Evolutionary conservation across 2,797 vertebrate species (phyloP).

Genomic region (Chelmon rostratus): DNA sequence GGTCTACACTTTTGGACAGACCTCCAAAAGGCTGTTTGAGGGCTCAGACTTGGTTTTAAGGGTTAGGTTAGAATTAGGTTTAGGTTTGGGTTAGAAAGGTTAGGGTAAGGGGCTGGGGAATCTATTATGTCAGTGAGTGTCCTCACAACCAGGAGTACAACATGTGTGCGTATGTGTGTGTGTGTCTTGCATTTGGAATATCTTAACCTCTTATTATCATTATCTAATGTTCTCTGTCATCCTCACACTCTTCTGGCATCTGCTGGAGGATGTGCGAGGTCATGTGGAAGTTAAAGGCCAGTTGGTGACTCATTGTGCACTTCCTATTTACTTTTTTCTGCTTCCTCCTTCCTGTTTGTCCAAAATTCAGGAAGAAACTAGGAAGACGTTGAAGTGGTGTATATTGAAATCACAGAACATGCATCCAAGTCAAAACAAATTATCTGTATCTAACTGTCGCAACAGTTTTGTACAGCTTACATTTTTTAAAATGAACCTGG

Average conservation of each 20-base stretch:
- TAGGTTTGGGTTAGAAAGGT: too few relatives aligned
- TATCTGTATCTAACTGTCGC: not conserved
- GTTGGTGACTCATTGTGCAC: conserved; percentile 30
- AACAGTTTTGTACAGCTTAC: not conserved
- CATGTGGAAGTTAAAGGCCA: conserved; percentile 20
- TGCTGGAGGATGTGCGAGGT: conserved; percentile 21
- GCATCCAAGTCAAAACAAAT: not conserved
- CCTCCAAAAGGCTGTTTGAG: too few relatives aligned
- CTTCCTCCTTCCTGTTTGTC: conserved; percentile 61
- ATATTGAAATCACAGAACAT: not conserved
- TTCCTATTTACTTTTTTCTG: conserved; percentile 60
- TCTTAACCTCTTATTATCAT: conserved; percentile 5
- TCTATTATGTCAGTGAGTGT: not conserved
- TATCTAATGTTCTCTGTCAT: conserved; percentile 1
- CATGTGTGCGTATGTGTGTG: conserved; percentile 15
- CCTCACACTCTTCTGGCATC: not conserved
- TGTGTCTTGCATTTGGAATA: conserved; percentile 3
- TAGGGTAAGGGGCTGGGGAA: too few relatives aligned
- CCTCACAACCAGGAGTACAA: too few relatives aligned
- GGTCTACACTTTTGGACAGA: too few relatives aligned
- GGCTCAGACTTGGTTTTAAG: too few relatives aligned
- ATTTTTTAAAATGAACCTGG: not conserved
- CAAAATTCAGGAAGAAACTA: conserved; percentile 27
- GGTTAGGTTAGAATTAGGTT: too few relatives aligned
- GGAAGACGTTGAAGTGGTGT: not conserved